Evolutionary conservation across 2,113 vertebrate species (phyloP).

Genomic region (Clinocottus analis): DNA sequence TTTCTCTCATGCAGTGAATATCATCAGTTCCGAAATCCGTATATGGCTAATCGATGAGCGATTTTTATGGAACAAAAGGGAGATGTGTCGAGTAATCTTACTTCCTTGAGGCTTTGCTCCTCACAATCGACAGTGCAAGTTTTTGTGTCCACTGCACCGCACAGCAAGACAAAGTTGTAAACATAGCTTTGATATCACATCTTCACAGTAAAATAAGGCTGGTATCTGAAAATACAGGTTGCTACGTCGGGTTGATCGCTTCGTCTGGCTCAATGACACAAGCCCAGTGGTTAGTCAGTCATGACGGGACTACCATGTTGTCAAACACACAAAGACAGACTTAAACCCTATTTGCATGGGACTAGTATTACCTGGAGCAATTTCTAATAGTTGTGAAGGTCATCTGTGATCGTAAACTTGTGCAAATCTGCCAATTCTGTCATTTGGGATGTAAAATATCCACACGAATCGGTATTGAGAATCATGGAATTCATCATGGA

Average conservation of each 20-base stretch:
- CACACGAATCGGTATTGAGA: no score
- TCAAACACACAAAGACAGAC: no score
- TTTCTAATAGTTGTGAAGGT: no score
- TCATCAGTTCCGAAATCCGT: background rate
- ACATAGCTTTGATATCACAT: background rate
- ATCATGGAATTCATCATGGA: no score
- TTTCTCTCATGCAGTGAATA: background rate
- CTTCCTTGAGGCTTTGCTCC: background rate
- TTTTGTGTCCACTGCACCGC: background rate
- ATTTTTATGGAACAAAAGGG: background rate
- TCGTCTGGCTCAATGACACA: background rate
- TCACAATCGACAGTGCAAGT: background rate
- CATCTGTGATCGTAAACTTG: no score
- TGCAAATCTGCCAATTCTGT: no score
- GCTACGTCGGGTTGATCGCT: background rate
- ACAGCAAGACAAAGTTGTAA: background rate
- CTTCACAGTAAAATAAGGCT: background rate
- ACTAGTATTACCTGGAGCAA: no score
- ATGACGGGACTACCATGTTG: no score
- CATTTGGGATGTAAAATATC: no score
- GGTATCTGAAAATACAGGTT: background rate
- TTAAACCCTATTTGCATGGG: no score
- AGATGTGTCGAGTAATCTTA: constrained; percentile 2
- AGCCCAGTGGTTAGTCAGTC: background rate
- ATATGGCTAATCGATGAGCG: background rate